A percentile compares a stretch with the other conserved stretches of the same genome.
phyloP scores from a whole-genome alignment of 2,888 invertebrate species.

The Oeneis ivallda region DNA sequence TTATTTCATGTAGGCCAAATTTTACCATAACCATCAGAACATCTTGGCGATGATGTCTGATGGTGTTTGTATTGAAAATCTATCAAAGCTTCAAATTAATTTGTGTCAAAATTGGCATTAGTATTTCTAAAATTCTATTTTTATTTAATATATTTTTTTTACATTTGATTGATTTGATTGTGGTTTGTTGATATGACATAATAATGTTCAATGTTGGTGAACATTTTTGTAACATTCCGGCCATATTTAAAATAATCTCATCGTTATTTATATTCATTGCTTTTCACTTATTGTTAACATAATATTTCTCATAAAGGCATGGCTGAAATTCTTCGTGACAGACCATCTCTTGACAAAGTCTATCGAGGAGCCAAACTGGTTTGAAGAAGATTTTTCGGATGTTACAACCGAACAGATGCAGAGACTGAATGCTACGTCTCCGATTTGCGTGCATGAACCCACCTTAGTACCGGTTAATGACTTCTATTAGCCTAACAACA shows the following conservation, averaged over 20 bases:
- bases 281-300: conserved; percentile 38
- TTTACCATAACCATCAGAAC: too few relatives aligned
- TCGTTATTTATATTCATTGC: conserved; percentile 27
- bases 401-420: conserved; percentile 66
- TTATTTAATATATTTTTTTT: too few relatives aligned
- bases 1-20: too few relatives aligned
- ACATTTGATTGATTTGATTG: too few relatives aligned
- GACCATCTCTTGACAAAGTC: conserved; percentile 76
- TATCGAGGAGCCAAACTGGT: conserved; percentile 76
- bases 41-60: too few relatives aligned
- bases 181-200: too few relatives aligned
- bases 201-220: conserved; percentile 1
- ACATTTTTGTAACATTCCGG: conserved; percentile 4
- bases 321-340: conserved; percentile 82
- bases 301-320: conserved; percentile 62
- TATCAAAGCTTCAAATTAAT: too few relatives aligned
- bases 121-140: too few relatives aligned
- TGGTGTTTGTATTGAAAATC: too few relatives aligned
- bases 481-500: conserved; percentile 65
- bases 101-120: too few relatives aligned
- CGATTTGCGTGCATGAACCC: conserved; percentile 67
- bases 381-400: conserved; percentile 63
- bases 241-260: conserved; percentile 6
- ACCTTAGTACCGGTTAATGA: conserved; percentile 77
- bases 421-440: conserved; percentile 60